Evolutionary conservation across 2,888 invertebrate genomes (phyloP), one percentile per base, ranked within the genome.

Genomic region (Ephialtes manifestator): DNA sequence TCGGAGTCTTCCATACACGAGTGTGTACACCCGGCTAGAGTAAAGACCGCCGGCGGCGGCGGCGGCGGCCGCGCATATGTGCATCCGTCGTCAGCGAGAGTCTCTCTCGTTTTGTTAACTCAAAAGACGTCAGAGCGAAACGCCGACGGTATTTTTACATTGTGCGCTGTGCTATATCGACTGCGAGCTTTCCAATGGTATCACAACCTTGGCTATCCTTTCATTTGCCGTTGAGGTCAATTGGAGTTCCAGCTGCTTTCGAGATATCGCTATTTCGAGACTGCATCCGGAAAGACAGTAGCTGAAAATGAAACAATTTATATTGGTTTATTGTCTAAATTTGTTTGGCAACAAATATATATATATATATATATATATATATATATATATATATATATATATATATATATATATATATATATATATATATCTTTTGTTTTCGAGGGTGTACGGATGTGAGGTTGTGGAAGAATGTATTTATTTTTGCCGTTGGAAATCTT

Each of bases 1-100:
- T 53, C 35, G 13, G 70, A 58, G 58, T 53, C 58, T 78, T 51
- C 53, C 71, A 71, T 10, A 51, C 79, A 18, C 35, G 65, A 65
- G 18, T 39, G 55, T 20, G 4, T 39, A 67, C 18, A 65, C 43
- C 15, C 35, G 11, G 39, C n/a, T 31, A n/a, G n/a, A 46, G 31
- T 65, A 18, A 65, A 72, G 51, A 13, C 58, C 51, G 24, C 4
- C 20, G n/a, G n/a, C n/a, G n/a, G n/a, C n/a, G n/a, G n/a, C n/a
- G n/a, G n/a, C n/a, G n/a, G n/a, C n/a, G n/a, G n/a, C n/a, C 8
- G 60, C 58, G 35, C 48, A n/a, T 51, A 24, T 71, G 60, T 39
- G 51, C 31, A 63, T 53, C 24, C 39, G 24, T n/a, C n/a, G 18
- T n/a, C n/a, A 20, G 24, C 60, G 18, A 10, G 31, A 28, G 18